Percentiles rank a stretch among this genome's conserved stretches.
Conservation (phyloP, 2,113 vertebrate genomes). For the Clarias magur region DNA sequence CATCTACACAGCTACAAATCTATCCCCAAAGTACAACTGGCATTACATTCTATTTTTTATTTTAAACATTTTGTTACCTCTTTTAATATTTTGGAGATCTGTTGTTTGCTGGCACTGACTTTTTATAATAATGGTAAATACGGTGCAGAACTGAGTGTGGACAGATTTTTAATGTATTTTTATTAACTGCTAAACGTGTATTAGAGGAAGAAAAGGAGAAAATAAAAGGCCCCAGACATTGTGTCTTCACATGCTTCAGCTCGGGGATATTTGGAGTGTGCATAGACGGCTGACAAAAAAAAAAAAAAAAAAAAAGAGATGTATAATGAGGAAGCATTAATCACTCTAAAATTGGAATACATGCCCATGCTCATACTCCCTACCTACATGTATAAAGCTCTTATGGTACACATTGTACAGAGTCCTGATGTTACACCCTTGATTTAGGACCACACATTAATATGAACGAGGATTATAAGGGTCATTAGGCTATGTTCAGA, state of each 20-base stretch:
- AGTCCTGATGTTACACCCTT: conserved; percentile 8
- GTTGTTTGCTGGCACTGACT: conserved; percentile 51
- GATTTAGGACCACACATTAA: conserved; percentile 11
- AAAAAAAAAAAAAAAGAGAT: neutral
- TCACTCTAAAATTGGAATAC: conserved; percentile 42
- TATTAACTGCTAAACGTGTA: conserved; percentile 5
- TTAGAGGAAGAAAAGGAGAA: neutral
- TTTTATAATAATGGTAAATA: conserved; percentile 37
- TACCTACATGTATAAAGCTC: conserved; percentile 11
- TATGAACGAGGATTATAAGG: neutral
- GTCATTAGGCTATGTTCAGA: conserved; percentile 10
- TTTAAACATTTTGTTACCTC: neutral
- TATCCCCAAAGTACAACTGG: conserved; percentile 13
- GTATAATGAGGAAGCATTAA: conserved; percentile 24
- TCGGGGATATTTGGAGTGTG: conserved; percentile 41
- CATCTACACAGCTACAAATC: conserved; percentile 55
- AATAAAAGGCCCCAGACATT: conserved; percentile 4
- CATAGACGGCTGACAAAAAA: conserved; percentile 29
- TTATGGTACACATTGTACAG: neutral
- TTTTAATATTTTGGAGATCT: conserved; percentile 53
- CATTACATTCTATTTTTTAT: conserved; percentile 1
- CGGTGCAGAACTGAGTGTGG: conserved; percentile 28
- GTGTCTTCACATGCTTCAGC: conserved; percentile 25
- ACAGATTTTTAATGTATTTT: conserved; percentile 10
- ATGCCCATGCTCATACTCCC: conserved; percentile 33